Base-by-base conservation (phyloP, 1,140 invertebrate species). In the Pygmarrhopalites habei region DNA sequence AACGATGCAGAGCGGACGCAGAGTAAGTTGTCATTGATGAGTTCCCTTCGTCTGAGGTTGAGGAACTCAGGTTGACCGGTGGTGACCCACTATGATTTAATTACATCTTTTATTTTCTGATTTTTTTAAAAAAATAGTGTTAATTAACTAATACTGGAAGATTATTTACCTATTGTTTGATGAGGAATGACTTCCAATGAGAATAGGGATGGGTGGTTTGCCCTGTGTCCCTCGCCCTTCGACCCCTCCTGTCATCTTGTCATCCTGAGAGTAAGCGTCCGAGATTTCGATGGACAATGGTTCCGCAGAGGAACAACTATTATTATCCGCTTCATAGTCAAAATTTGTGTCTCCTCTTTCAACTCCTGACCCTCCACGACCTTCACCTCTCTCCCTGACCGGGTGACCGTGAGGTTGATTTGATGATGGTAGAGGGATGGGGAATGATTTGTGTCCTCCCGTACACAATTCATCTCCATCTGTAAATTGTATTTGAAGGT, bases 1-100 rank as follows among this genome's bases (percentile, higher is more conserved):
- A 95, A 15, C 51, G 81, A 82, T 68, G 81, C 7, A 25, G 2
- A n/a, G 30, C 14, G 81, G 65, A 82, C 79, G 53, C 79, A 78
- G 39, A 75, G 32, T 35, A 35, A 7, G 32, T 35, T 74, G 64
- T 77, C 71, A 60, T 74, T 72, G 55, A 79, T 80, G 29, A 78
- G 26, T 43, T 35, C 74, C 39, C 79, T 78, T 69, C 77, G 41
- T 70, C 69, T 15, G 65, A 63, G 25, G 51, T 67, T 28, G 61
- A 66, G 29, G 57, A 62, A 32, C 55, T 61, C 7, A 25, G 17
- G 2, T 5, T 56, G 26, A 65, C 29, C 15, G 60, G 62, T 21
- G 66, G 63, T 1, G 62, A 65, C 2, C 59, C 46, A 29, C 67
- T 68, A 32, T 19, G 39, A 39, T 10, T n/a, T 26, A 12, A n/a